Evolutionary conservation across 2,113 vertebrate genomes (phyloP), one percentile per base, ranked within the genome.

Genomic region (Sorex araneus): DNA sequence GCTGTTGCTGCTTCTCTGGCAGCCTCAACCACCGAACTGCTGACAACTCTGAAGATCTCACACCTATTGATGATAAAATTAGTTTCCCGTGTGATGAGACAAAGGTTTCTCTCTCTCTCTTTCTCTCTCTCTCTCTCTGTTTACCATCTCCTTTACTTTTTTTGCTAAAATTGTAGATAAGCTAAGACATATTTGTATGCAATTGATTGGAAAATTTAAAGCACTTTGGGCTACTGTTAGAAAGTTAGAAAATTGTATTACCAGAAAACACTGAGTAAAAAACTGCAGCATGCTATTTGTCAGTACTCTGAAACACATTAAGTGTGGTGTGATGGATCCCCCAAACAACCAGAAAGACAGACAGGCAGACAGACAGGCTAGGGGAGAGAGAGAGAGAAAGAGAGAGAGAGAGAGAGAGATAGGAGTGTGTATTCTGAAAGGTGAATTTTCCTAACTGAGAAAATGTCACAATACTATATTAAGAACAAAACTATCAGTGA

Each of bases 61-160:
- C 80, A 57, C 82, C 95, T 91, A 85, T 66, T 89, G 93, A 92
- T 80, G 75, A 87, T 94, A 96, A 97, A 97, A 96, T 93, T 96
- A 96, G 89, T 75, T 76, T 63, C 1, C 92, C 71, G 79, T 92
- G 57, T 78, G 87, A 79, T 66, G 27, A 94, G 76, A 92, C 36
- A 69, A 50, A 94, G 88, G 63, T 88, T 21, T 40, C 23, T 90
- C 80, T 85, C 94, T 95, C 34, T 92, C 9, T 32, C 27, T 77
- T 40, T 57, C 25, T 11, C 16, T 63, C 3, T 28, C 16, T 11
- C 10, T 30, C 34, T 10, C 16, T 12, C 25, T 36, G 3, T 11
- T 15, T 32, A 8, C 7, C 25, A 34, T 60, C 15, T 77, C 30
- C 40, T 1, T 12, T 8, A 77, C 43, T 79, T 36, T 34, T 76